Evolutionary conservation across 92 coral and sea anemone genomes (phyloP), one percentile per base, ranked within the genome.

Genomic region (Paramuricea clavata): DNA sequence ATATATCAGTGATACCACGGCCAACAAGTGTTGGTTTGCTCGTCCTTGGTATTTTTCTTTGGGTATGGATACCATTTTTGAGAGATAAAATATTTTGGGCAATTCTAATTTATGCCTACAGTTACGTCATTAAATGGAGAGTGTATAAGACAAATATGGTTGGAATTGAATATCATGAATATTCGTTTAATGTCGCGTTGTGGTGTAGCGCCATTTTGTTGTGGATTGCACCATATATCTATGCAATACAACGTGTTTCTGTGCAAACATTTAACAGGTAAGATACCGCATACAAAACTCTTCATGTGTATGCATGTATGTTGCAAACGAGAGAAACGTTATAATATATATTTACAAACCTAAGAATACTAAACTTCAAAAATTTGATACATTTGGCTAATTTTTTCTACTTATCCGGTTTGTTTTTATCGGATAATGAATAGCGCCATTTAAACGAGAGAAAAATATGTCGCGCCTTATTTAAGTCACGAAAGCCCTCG

Each of bases 11-110:
- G 21, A 92, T 97, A 12, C 95, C 98, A 12, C 12, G 67, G 8
- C 88, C 94, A 89, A 89, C 92, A 21, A 91, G 87, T 32, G 79
- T 88, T 74, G 68, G 90, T 30, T 76, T 82, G 83, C 39, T 44
- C 76, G 13, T 84, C 76, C 23, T 87, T 16, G 88, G 94, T 42
- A 64, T 89, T 26, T 60, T 90, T 27, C 49, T 90, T 17, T 94
- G 95, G 98, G 75, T 95, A n/a, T 93, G 93, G 7, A 72, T 94
- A 36, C 95, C 98, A 35, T 92, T 92, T 16, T 36, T 95, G 31
- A 85, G 98, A 35, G 93, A 91, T 33, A 94, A 87, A 62, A 94
- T 95, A 0, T 85, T 92, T 0, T 33, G 93, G 78, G 94, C 92
- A n/a, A 44, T 94, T 39, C 81, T 94, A 12, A 85, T 92, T 44